Percentiles rank a stretch among this genome's conserved stretches.
These are phyloP conservation scores for Oikopleura dioica DNA, from an alignment of 23 tunicate genomes.

Conservation along the genomic window DNA sequence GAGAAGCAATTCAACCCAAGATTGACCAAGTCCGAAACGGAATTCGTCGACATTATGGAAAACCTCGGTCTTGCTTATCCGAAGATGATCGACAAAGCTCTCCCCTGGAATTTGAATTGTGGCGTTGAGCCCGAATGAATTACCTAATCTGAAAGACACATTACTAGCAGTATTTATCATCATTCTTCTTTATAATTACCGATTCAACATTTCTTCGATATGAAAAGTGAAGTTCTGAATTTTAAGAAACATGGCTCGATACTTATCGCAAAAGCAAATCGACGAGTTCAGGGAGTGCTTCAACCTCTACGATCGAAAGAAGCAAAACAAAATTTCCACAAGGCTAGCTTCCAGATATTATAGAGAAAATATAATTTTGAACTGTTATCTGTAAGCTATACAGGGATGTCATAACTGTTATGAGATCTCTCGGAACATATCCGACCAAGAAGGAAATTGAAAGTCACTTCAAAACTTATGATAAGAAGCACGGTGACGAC, in stretches of 20 bases:
- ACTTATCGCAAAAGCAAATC: background rate
- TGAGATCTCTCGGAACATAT: slow-evolving; percentile 59
- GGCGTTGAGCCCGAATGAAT: background rate
- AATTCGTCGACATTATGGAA: slow-evolving; percentile 35
- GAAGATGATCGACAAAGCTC: slow-evolving; percentile 21
- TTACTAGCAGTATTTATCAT: no score
- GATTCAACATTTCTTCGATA: no score
- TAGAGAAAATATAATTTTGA: no score
- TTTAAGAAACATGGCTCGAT: background rate
- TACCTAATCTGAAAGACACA: no score
- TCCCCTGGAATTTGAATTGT: background rate
- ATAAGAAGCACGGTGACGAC: background rate
- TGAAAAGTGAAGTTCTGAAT: no score
- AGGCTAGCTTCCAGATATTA: no score
- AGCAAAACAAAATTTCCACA: slow-evolving; percentile 27
- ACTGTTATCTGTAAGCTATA: no score
- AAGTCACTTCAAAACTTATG: slow-evolving; percentile 18
- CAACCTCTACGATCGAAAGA: slow-evolving; percentile 42
- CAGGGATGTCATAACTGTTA: slow-evolving; percentile 33
- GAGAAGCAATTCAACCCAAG: slow-evolving; percentile 41
- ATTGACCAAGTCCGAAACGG: slow-evolving; percentile 19
- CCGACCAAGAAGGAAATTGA: slow-evolving; percentile 41
- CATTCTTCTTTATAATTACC: no score
- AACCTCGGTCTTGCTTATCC: slow-evolving; percentile 30
- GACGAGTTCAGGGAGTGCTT: slow-evolving; percentile 72